Percentiles rank a stretch among this genome's conserved stretches.
Conservation (phyloP, 2,888 invertebrate species). For the Drosophila tanythrix region DNA sequence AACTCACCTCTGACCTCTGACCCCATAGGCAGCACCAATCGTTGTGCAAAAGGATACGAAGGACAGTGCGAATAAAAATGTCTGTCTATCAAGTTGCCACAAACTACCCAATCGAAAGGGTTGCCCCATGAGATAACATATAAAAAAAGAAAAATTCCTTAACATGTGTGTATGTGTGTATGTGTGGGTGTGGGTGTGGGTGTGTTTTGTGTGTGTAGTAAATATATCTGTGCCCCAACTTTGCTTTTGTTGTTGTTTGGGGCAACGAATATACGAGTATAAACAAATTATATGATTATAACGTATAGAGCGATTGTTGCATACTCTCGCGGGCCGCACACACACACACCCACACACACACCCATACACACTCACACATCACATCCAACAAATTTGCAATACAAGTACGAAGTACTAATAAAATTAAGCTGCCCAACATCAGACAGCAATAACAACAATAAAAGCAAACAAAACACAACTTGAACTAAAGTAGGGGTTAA, state of each 20-base stretch:
- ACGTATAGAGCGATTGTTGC: constrained; percentile 34
- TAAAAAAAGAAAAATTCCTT: constrained; percentile 28
- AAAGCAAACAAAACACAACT: constrained; percentile 12
- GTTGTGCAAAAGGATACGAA: constrained; percentile 30
- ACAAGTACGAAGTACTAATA: constrained; percentile 63
- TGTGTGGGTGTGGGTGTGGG: not conserved
- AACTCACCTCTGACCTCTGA: constrained; percentile 14
- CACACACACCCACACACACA: not conserved
- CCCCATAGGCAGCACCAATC: constrained; percentile 9
- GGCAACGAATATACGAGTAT: constrained; percentile 46
- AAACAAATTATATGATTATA: constrained; percentile 49
- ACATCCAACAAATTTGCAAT: constrained; percentile 9
- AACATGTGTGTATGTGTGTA: constrained; percentile 4
- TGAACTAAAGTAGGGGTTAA: not conserved
- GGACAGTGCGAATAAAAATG: constrained; percentile 39
- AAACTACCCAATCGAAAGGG: constrained; percentile 35
- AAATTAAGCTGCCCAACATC: constrained; percentile 64
- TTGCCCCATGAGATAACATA: constrained; percentile 32
- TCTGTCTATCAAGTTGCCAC: constrained; percentile 40
- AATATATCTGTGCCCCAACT: not conserved
- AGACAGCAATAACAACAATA: constrained; percentile 5
- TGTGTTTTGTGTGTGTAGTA: not conserved
- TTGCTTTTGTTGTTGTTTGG: constrained; percentile 50
- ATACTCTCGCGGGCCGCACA: constrained; percentile 45
- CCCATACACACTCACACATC: not conserved